Percentiles rank a stretch among this genome's conserved stretches.
Conservation (phyloP, 2,888 invertebrate species). For the Rapana venosa region DNA sequence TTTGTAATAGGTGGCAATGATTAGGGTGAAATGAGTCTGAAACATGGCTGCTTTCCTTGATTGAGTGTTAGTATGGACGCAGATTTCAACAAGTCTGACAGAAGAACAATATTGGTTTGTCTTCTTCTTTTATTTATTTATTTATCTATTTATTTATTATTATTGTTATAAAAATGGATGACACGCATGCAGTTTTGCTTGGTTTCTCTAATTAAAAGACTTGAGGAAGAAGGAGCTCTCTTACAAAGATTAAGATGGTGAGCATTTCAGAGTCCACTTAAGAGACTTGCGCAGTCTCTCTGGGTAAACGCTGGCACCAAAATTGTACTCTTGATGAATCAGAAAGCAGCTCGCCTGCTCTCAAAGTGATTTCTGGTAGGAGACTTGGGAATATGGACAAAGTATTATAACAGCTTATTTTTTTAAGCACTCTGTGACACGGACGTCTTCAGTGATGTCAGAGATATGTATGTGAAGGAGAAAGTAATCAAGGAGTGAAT, state of each 20-base stretch:
- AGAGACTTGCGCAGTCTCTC: slow-evolving; percentile 11
- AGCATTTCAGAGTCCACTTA: background rate
- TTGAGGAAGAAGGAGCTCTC: slow-evolving; percentile 24
- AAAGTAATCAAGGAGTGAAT: background rate
- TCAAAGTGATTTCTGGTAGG: slow-evolving; percentile 10
- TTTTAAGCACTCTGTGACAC: background rate
- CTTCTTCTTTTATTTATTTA: background rate
- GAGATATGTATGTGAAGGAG: background rate
- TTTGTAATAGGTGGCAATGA: background rate
- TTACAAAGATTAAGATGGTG: slow-evolving; percentile 18
- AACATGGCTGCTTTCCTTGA: background rate
- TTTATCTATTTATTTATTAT: slow-evolving; percentile 4
- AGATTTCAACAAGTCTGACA: slow-evolving; percentile 23
- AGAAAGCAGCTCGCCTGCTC: slow-evolving; percentile 9
- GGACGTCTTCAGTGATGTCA: background rate
- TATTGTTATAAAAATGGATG: background rate
- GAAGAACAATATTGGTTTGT: background rate
- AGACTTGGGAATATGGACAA: slow-evolving; percentile 15
- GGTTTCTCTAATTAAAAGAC: slow-evolving; percentile 29
- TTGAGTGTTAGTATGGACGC: background rate
- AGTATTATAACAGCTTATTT: background rate
- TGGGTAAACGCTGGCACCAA: slow-evolving; percentile 19
- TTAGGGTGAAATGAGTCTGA: slow-evolving; percentile 4
- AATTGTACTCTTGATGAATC: slow-evolving; percentile 1
- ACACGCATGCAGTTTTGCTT: slow-evolving; percentile 42